These are phyloP conservation scores for Drosophila ambigua DNA, from an alignment of 1,140 invertebrate species.

Conservation along the genomic window DNA sequence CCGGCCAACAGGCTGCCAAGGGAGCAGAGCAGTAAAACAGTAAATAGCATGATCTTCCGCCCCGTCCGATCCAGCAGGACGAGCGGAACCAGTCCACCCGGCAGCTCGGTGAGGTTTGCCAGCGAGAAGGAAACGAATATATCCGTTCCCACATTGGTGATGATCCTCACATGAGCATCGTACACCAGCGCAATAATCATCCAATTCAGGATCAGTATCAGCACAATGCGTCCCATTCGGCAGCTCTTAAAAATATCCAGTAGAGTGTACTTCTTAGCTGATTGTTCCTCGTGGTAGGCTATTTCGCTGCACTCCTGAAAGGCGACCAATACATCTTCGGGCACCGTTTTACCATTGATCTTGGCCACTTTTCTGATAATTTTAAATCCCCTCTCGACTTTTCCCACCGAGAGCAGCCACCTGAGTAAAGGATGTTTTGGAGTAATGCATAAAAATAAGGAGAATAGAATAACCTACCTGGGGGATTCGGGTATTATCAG, in stretches of 20 bases:
- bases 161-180: conserved; percentile 93
- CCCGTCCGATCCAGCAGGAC: conserved; percentile 91
- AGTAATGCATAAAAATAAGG: no score
- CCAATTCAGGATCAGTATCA: conserved; percentile 92
- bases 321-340: conserved; percentile 88
- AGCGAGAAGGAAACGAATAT: conserved; percentile 93
- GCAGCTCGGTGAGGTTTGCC: conserved; percentile 88
- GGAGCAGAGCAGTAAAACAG: conserved; percentile 90
- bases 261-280: conserved; percentile 88
- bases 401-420: conserved; percentile 93
- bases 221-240: conserved; percentile 87
- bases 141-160: conserved; percentile 90
- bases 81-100: conserved; percentile 92
- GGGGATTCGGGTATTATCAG: conserved; percentile 92
- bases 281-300: conserved; percentile 86
- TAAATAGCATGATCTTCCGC: conserved; percentile 91
- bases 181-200: conserved; percentile 93
- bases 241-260: conserved; percentile 90
- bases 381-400: conserved; percentile 89
- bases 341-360: conserved; percentile 90
- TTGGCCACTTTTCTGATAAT: conserved; percentile 92
- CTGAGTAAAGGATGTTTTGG: conserved; percentile 78
- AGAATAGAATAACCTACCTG: conserved; percentile 82
- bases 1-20: conserved; percentile 91
- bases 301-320: conserved; percentile 85